Evolutionary conservation across 2,113 vertebrate species (phyloP), one percentile per base, ranked within the genome.

Genomic region (Pedionomus torquatus): DNA sequence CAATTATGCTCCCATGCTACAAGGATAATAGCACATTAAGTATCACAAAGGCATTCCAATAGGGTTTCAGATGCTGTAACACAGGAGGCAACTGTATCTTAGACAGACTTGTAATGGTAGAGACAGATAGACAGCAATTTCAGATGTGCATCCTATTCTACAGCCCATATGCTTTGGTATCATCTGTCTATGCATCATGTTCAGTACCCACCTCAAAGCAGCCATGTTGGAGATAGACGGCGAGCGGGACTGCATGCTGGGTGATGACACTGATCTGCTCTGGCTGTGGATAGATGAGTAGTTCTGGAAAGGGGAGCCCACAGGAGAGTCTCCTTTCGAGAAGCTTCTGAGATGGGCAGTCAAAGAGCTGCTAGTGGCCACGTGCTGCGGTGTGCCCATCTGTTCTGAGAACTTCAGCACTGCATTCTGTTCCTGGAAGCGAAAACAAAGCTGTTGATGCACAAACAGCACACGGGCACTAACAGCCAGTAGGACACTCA

Each of bases 161-260:
- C 0, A 48, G 48, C 26, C 69, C 1, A 1, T 23, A 10, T 16
- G 43, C 51, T 48, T 14, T 13, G 70, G n/a, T 14, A 51, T 24
- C 9, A 1, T 13, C 11, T 33, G 17, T 12, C 41, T 15, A 18
- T 1, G 10, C 4, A 5, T 18, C 15, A 25, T 3, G 21, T 3
- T 61, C 9, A 31, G 69, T 33, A 26, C 97, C 26, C 64, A 99
- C 98, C 99, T 99, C 68, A 99, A 97, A 57, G 99, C 99, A 10
- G 99, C 99, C 99, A 99, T 99, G 97, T 99, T 99, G 97, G 98
- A 99, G 13, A 99, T 99, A 4, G 99, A 99, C 16, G 99, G 99
- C 1, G 98, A 98, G 4, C 99, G 98, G 11, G 99, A 99, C 46
- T 99, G 99, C 46, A 98, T 70, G 64, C 98, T 98, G 8, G 99